Evolutionary conservation across 2,888 invertebrate species (phyloP).

Genomic region (Athalia cordata): DNA sequence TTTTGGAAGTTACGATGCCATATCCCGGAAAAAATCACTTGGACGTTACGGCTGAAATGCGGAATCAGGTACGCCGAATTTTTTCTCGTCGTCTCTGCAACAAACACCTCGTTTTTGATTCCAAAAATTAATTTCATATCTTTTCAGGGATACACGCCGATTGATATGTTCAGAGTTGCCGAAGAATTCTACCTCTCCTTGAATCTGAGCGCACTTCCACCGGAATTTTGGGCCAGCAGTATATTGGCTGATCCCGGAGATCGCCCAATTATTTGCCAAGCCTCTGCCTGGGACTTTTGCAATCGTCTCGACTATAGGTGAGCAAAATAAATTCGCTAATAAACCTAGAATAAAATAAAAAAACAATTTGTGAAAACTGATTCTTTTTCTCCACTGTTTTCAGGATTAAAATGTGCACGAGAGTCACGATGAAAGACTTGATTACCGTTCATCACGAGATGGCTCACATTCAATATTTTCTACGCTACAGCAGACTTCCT

Average conservation of each 20-base stretch:
- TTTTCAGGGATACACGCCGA: constrained; percentile 87
- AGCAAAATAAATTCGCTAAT: background rate
- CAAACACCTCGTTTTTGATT: background rate
- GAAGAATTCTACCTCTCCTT: constrained; percentile 94
- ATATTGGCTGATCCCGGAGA: constrained; percentile 88
- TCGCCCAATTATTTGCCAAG: constrained; percentile 88
- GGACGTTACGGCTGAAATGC: constrained; percentile 90
- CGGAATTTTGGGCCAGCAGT: constrained; percentile 92
- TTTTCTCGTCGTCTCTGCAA: background rate
- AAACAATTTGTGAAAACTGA: background rate
- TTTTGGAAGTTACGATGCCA: constrained; percentile 87
- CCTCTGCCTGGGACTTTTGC: constrained; percentile 96
- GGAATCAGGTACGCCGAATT: constrained; percentile 78
- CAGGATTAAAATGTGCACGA: constrained; percentile 92
- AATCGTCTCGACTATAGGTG: constrained; percentile 91
- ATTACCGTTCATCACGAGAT: constrained; percentile 94
- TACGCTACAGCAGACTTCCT: constrained; percentile 88
- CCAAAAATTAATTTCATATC: background rate
- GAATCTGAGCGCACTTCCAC: constrained; percentile 90
- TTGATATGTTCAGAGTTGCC: constrained; percentile 89
- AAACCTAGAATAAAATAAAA: too few species aligned
- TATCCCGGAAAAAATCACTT: constrained; percentile 89
- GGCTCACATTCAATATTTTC: constrained; percentile 93
- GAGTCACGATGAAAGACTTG: constrained; percentile 89
- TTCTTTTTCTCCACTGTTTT: constrained; percentile 58